Evolutionary conservation across 2,113 vertebrate species (phyloP), one percentile per base, ranked within the genome.

Genomic region (Labeo catla): DNA sequence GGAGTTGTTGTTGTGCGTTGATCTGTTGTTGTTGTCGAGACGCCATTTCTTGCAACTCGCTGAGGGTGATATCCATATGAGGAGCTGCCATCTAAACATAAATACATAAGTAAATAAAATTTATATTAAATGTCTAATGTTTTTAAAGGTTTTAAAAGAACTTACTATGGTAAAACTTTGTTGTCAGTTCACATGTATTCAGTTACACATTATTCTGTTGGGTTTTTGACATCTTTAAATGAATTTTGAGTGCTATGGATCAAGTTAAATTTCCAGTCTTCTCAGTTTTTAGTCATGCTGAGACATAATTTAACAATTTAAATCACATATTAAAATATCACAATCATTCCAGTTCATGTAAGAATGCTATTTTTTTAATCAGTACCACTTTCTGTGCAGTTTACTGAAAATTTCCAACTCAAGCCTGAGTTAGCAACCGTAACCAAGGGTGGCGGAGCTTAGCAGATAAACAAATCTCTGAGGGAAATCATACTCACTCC

Each of bases 1-100:
- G 91, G 86, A 97, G 95, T 89, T 97, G 97, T 84, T 98, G 97
- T 88, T 98, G 97, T 50, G 94, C 91, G 49, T 96, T 95, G 52
- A 99, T 99, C 93, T 98, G 97, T 15, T 98, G 97, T 93, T 99
- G 98, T 87, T 99, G 98, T 50, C 96, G 93, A 19, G 96, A 92
- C 0, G 97, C 97, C 97, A 99, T 97, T 57, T 99, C 97, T 90
- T 99, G 97, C 73, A 99, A 94, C 78, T 98, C 97, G 2, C 94
- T 93, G 52, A 98, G 94, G 0, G 97, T 97, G 94, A 97, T 92
- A 85, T 98, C 96, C 95, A 97, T 95, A 87, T 93, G 93, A 65
- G 97, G 94, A 78, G 92, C 93, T n/a, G 88, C 92, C 50, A 97
- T 90, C 97, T 98, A 81, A 52, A 84, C 72, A 21, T 43, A 59